These are phyloP conservation scores for Catocala fraxini DNA, from an alignment of 2,888 invertebrate genomes.

Conservation along the genomic window DNA sequence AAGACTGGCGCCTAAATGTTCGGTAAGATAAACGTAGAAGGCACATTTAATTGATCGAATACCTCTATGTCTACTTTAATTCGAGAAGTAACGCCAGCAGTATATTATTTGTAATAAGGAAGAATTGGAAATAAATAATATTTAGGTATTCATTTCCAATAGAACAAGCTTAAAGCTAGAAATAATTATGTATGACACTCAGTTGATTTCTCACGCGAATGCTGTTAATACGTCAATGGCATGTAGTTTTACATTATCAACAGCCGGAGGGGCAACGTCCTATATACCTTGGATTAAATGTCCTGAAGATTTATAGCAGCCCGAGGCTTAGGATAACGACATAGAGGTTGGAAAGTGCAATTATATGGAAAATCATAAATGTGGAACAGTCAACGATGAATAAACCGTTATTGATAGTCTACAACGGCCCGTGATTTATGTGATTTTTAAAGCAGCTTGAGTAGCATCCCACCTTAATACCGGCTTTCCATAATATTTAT, in stretches of 20 bases:
- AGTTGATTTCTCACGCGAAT: conserved; percentile 2
- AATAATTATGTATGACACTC: conserved; percentile 5
- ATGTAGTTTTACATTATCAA: conserved; percentile 4
- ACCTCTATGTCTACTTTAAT: no score
- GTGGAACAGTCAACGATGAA: conserved; percentile 4
- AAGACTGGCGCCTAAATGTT: no score
- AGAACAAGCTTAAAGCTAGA: no score
- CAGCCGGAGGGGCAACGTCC: conserved; percentile 4
- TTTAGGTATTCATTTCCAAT: no score
- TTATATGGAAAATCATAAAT: conserved; percentile 11
- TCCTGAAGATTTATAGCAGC: conserved; percentile 6
- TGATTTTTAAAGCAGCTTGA: background rate
- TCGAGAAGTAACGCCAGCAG: no score
- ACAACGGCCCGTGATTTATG: background rate
- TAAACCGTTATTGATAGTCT: background rate
- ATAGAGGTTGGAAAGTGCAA: conserved; percentile 19
- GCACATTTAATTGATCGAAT: no score
- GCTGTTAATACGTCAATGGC: conserved; percentile 1
- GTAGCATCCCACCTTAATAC: background rate
- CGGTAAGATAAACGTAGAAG: no score
- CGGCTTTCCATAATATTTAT: no score
- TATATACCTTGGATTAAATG: conserved; percentile 4
- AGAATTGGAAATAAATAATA: no score
- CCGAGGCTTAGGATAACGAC: conserved; percentile 1
- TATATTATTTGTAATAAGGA: no score